These are phyloP conservation scores for Hemicrepidius hirtus DNA, from an alignment of 2,888 invertebrate genomes.

Conservation along the genomic window DNA sequence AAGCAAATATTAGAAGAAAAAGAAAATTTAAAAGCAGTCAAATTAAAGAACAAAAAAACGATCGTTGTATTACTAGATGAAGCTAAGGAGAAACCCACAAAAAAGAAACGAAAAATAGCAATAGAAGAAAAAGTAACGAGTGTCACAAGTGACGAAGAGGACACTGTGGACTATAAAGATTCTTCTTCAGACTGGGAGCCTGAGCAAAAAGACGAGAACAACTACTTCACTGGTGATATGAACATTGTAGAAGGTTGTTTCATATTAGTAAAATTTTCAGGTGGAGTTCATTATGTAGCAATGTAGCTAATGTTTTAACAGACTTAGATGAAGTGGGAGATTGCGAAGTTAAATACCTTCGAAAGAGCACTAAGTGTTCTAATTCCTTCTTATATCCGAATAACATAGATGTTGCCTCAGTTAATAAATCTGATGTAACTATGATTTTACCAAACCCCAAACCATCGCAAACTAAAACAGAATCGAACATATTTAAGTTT, in stretches of 20 bases:
- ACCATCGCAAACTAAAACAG: constrained; percentile 22
- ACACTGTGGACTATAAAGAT: constrained; percentile 34
- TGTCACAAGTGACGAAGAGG: constrained; percentile 13
- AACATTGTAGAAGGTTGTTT: constrained; percentile 26
- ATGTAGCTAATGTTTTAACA: constrained; percentile 26
- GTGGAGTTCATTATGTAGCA: constrained; percentile 23
- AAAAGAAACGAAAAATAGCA: constrained; percentile 27
- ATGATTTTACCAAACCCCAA: constrained; percentile 23
- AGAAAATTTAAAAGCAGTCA: constrained; percentile 20
- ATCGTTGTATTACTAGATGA: constrained; percentile 24
- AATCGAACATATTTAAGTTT: constrained; percentile 24
- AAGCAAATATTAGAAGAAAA: constrained; percentile 32
- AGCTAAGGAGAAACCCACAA: constrained; percentile 25
- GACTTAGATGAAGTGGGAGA: constrained; percentile 17
- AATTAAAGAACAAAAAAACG: constrained; percentile 29
- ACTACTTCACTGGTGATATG: constrained; percentile 25
- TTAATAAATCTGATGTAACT: constrained; percentile 23
- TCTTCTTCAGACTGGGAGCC: constrained; percentile 34
- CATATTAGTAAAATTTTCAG: constrained; percentile 19
- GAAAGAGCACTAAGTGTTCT: constrained; percentile 23
- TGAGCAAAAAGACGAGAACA: constrained; percentile 25
- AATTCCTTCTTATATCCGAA: constrained; percentile 21
- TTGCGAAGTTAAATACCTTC: constrained; percentile 24
- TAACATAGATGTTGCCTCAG: constrained; percentile 28
- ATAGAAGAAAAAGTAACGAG: constrained; percentile 17